Evolutionary conservation across 64 coral and sea anemone genomes (phyloP).

Genomic region (Acropora tenuis): DNA sequence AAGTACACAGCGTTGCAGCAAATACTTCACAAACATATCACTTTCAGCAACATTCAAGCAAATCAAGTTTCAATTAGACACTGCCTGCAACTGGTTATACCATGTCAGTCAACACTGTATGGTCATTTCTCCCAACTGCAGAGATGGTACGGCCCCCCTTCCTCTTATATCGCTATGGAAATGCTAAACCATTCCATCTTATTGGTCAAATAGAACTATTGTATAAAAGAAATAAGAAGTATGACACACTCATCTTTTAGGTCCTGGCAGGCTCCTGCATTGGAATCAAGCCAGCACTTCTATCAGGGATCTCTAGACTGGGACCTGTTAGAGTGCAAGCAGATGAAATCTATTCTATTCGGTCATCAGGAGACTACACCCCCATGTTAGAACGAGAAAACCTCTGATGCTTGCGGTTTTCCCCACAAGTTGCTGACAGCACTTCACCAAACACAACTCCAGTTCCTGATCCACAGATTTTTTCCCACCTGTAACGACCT

Average conservation of each 20-base stretch:
- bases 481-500: constrained; percentile 43
- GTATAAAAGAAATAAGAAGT: constrained; percentile 24
- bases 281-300: constrained; percentile 56
- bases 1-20: constrained; percentile 50
- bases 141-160: constrained; percentile 33
- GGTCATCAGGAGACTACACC: constrained; percentile 24
- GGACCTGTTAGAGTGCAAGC: constrained; percentile 66
- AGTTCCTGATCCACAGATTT: constrained; percentile 60
- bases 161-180: constrained; percentile 65
- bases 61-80: constrained; percentile 71
- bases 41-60: constrained; percentile 34
- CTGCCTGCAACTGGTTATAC: constrained; percentile 65
- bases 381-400: neutral
- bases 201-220: constrained; percentile 56
- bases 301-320: constrained; percentile 49
- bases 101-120: constrained; percentile 26
- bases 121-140: constrained; percentile 1
- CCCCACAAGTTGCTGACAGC: neutral
- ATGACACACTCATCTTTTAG: constrained; percentile 63
- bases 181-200: constrained; percentile 55
- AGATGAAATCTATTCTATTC: constrained; percentile 53
- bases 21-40: constrained; percentile 21
- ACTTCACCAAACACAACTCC: constrained; percentile 27
- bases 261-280: constrained; percentile 51
- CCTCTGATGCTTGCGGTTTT: constrained; percentile 10